These are phyloP conservation scores for Xestia ashworthii DNA, from an alignment of 2,888 invertebrate genomes.

Conservation along the genomic window DNA sequence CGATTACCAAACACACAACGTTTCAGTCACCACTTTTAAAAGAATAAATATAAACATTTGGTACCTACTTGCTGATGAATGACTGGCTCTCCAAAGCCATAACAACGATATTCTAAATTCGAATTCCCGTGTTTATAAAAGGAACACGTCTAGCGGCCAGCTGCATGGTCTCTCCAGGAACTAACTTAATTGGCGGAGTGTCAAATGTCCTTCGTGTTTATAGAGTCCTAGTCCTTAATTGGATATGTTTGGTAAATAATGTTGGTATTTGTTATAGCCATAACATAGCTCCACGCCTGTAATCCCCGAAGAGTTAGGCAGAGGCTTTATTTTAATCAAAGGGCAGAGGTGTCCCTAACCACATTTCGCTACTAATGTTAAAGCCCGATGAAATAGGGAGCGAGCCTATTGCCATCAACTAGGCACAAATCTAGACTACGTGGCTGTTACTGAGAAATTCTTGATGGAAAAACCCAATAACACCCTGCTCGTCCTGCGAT, in stretches of 20 bases:
- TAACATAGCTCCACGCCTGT: no score
- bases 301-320: no score
- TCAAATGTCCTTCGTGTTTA: slow-evolving; percentile 43
- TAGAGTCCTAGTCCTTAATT: background rate
- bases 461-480: background rate
- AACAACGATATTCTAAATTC: slow-evolving; percentile 36
- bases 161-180: slow-evolving; percentile 46
- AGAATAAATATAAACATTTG: background rate
- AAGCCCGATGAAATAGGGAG: no score
- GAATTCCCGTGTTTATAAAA: slow-evolving; percentile 47
- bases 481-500: no score
- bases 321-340: no score
- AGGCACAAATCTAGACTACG: background rate
- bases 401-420: background rate
- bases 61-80: slow-evolving; percentile 23
- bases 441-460: background rate
- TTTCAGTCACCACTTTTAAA: background rate
- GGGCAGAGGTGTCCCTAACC: no score
- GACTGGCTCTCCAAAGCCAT: background rate
- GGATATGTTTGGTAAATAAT: slow-evolving; percentile 11
- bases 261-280: no score
- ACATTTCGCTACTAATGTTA: no score
- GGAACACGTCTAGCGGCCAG: slow-evolving; percentile 45
- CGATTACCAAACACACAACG: background rate
- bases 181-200: slow-evolving; percentile 32